Conservation (phyloP, 1,140 invertebrate species). For the Eupristina koningsbergeri region DNA sequence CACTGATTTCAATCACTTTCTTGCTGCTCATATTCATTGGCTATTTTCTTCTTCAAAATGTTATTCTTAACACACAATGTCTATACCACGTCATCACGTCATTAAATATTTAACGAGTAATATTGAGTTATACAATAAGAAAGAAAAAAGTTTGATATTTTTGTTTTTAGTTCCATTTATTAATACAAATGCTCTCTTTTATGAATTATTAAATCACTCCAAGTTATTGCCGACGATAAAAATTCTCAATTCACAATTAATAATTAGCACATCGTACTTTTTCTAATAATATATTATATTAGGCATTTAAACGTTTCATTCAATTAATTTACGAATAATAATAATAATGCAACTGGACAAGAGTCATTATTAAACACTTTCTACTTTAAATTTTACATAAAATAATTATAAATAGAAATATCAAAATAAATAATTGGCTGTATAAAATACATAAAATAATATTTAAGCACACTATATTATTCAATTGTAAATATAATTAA, state of each 20-base stretch:
- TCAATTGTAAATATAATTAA: neutral
- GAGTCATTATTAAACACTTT: neutral
- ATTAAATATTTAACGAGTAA: too few relatives aligned
- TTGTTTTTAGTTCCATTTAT: too few relatives aligned
- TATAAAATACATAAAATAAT: neutral
- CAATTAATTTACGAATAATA: neutral
- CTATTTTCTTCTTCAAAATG: too few relatives aligned
- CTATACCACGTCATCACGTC: too few relatives aligned
- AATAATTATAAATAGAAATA: neutral
- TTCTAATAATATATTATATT: neutral
- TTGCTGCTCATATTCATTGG: neutral
- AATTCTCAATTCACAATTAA: neutral
- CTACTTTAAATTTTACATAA: neutral
- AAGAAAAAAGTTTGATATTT: too few relatives aligned
- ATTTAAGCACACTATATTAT: neutral
- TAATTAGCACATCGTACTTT: neutral
- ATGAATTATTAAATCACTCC: too few relatives aligned
- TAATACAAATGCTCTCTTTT: too few relatives aligned
- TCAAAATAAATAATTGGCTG: neutral
- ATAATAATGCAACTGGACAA: too few relatives aligned
- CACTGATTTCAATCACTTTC: neutral
- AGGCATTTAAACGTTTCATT: neutral
- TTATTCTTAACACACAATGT: too few relatives aligned
- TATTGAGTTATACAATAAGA: too few relatives aligned
- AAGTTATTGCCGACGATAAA: too few relatives aligned